Conservation (phyloP, 1,140 invertebrate genomes). For the Drosophila varians region DNA sequence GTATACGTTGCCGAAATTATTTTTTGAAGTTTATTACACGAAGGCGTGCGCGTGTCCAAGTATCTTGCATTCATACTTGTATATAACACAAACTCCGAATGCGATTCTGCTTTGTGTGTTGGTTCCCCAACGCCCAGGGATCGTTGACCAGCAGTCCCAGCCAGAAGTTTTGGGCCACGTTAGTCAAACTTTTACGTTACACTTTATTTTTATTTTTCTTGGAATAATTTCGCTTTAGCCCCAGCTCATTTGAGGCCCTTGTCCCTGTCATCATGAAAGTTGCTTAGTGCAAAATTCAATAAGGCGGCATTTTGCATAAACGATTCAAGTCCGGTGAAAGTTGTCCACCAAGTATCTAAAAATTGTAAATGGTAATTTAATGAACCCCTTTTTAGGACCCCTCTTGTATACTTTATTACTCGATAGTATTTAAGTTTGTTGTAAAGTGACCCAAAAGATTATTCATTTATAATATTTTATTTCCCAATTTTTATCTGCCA, state of each 20-base stretch:
- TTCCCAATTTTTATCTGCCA: too few species aligned
- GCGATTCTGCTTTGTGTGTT: slow-evolving; percentile 24
- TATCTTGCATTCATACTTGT: slow-evolving; percentile 18
- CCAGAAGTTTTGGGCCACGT: slow-evolving; percentile 8
- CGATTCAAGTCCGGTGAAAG: slow-evolving; percentile 37
- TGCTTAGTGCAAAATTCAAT: slow-evolving; percentile 65
- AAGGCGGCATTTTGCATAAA: slow-evolving; percentile 65
- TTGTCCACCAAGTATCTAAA: slow-evolving; percentile 33
- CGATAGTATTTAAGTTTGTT: background rate
- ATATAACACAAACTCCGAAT: slow-evolving; percentile 7
- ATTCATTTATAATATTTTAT: background rate
- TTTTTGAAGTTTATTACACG: slow-evolving; percentile 76
- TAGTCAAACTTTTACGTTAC: slow-evolving; percentile 43
- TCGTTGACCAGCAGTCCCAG: slow-evolving; percentile 40
- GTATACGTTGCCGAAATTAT: slow-evolving; percentile 73
- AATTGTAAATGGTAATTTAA: slow-evolving; percentile 62
- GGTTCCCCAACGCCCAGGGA: slow-evolving; percentile 27
- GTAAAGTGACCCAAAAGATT: background rate
- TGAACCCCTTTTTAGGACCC: slow-evolving; percentile 46
- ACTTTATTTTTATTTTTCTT: slow-evolving; percentile 10
- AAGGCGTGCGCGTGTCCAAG: slow-evolving; percentile 43
- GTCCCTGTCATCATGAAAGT: slow-evolving; percentile 51
- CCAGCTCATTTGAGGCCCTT: slow-evolving; percentile 55
- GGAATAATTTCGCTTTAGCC: slow-evolving; percentile 1
- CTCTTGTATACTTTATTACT: slow-evolving; percentile 14